Evolutionary conservation across 2,888 invertebrate species (phyloP).

Genomic region (Nyleta sp.): DNA sequence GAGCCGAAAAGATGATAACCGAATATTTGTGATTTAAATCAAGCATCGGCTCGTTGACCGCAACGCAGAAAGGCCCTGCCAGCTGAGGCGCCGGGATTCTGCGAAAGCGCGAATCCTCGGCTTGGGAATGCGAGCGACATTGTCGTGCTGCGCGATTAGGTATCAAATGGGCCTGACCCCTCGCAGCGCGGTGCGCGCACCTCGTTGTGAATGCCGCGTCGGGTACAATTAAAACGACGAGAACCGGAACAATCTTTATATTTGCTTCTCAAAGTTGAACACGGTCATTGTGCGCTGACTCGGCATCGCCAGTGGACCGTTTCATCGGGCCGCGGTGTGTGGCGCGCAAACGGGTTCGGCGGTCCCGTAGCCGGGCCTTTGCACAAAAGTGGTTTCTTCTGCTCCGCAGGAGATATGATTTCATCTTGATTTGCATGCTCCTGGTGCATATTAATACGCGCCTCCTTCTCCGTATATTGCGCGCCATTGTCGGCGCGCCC

Average conservation of each 20-base stretch:
- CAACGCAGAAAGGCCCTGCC: constrained; percentile 23
- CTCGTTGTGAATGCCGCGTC: constrained; percentile 15
- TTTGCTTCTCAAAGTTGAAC: constrained; percentile 43
- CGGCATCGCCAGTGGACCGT: constrained; percentile 43
- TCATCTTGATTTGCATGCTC: constrained; percentile 49
- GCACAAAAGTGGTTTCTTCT: constrained; percentile 50
- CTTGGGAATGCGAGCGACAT: constrained; percentile 26
- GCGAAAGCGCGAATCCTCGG: constrained; percentile 18
- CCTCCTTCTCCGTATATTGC: constrained; percentile 32
- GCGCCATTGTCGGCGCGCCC: constrained; percentile 38
- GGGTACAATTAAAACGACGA: constrained; percentile 33
- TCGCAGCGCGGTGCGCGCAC: not conserved
- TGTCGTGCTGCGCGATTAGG: constrained; percentile 2
- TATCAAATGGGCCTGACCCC: constrained; percentile 24
- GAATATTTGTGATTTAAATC: constrained; percentile 47
- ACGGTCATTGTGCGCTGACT: constrained; percentile 36
- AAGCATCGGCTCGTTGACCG: constrained; percentile 40
- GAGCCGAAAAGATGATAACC: constrained; percentile 40
- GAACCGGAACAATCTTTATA: constrained; percentile 42
- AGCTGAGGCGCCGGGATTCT: constrained; percentile 18
- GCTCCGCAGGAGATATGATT: constrained; percentile 57
- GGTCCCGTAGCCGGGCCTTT: constrained; percentile 1
- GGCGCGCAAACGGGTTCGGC: constrained; percentile 26
- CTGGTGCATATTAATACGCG: constrained; percentile 57
- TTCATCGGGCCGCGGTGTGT: constrained; percentile 27